Evolutionary conservation across 2,888 invertebrate species (phyloP), one percentile per base, ranked within the genome.

Genomic region (Synergus gifuensis): DNA sequence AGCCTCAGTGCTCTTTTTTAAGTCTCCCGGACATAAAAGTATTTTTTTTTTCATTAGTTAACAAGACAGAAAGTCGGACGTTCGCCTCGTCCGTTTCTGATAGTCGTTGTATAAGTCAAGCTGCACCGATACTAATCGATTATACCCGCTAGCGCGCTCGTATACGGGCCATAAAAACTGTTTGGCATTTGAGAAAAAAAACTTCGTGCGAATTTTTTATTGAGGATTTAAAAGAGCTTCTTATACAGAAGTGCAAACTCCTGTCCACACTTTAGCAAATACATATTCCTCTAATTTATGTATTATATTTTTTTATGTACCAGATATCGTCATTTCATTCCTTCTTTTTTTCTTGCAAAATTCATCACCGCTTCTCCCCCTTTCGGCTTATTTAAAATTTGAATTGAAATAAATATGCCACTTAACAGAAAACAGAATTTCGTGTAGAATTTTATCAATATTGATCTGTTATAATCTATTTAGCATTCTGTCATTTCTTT

Each of bases 1-100:
- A 9, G 42, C 28, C 46, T 54, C 9, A 14, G 4, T 28, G 7
- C 22, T 16, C 44, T 46, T 67, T 44, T 67, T 67, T 46, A 28
- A 62, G 7, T 46, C 69, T n/a, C 28, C 22, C 7, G 9, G 36
- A 28, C 46, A 36, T 49, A 16, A 69, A 46, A 54, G 46, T n/a
- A 46, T 28, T 28, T 16, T 28, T 16, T 28, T 67, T 28, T 49
- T 69, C 7, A 62, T 22, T 46, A 69, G 28, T 49, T 49, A 69
- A 69, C 28, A 69, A 49, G 69, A 46, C 46, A 8, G 69, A 46
- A 69, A 69, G 22, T 69, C 36, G 69, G 9, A 69, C 49, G 49
- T 69, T 54, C 28, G 36, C 14, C 28, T 69, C 49, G 22, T 36
- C n/a, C 28, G 12, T 54, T 67, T 18, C 2, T 64, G 64, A 18